Evolutionary conservation across 2,797 vertebrate species (phyloP).

Genomic region (Sylvilagus floridanus): DNA sequence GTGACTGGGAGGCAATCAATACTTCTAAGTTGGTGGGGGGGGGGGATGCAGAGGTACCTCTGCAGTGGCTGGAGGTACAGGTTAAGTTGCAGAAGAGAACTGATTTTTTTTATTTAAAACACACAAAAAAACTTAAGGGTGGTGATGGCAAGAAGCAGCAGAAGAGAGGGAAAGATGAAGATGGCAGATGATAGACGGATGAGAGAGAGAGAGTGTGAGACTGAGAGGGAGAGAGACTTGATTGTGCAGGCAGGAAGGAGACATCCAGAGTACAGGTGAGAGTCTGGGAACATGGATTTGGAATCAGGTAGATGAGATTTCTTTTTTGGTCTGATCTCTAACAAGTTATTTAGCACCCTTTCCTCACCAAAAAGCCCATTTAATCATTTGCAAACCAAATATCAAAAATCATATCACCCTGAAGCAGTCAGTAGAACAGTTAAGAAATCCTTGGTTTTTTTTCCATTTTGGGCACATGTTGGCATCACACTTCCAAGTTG

Average conservation of each 20-base stretch:
- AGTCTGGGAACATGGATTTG: neutral
- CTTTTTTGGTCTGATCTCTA: neutral
- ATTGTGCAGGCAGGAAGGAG: neutral
- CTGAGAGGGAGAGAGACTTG: neutral
- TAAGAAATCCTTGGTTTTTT: neutral
- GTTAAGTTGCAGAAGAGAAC: neutral
- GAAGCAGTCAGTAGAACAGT: neutral
- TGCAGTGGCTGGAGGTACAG: neutral
- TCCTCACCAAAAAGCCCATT: neutral
- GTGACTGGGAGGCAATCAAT: accelerated
- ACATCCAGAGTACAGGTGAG: neutral
- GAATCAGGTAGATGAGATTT: neutral
- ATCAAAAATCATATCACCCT: neutral
- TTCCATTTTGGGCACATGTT: neutral
- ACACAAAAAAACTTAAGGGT: neutral
- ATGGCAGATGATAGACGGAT: neutral
- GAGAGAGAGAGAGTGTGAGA: neutral
- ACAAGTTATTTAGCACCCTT: neutral
- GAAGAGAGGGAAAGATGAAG: neutral
- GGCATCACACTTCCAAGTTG: neutral
- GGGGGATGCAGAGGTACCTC: neutral
- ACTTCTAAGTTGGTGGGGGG: neutral
- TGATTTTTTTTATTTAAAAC: neutral
- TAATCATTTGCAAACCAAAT: neutral
- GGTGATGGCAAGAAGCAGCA: neutral